These are phyloP conservation scores for Saccostrea glomerata DNA, from an alignment of 1,140 invertebrate species.

Conservation along the genomic window DNA sequence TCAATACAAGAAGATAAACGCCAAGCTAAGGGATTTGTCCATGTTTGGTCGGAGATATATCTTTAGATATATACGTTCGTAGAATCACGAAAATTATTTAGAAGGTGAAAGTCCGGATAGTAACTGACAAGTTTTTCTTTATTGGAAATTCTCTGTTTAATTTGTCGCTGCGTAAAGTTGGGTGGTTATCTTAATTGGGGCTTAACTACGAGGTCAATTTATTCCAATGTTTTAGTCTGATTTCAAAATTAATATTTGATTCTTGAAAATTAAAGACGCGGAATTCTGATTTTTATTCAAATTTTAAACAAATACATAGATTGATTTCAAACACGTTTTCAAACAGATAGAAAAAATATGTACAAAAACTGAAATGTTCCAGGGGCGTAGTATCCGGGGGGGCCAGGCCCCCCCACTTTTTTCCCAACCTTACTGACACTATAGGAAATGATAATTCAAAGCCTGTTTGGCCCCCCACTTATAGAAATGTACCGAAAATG, in stretches of 20 bases:
- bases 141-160: conserved; percentile 6
- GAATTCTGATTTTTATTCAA: background rate
- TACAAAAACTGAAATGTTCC: too few species aligned
- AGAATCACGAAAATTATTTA: conserved; percentile 30
- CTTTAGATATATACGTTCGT: background rate
- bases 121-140: background rate
- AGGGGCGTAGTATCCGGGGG: too few species aligned
- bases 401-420: too few species aligned
- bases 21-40: conserved; percentile 3
- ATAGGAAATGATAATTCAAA: too few species aligned
- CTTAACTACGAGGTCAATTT: too few species aligned
- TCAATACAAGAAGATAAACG: conserved; percentile 26
- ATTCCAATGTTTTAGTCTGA: too few species aligned
- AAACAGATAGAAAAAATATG: too few species aligned
- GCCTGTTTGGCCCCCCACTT: too few species aligned
- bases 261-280: background rate
- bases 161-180: background rate
- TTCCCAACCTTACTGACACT: too few species aligned
- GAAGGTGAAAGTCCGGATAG: background rate
- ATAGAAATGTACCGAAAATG: too few species aligned
- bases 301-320: too few species aligned
- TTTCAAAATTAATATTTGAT: background rate
- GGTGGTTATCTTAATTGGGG: background rate
- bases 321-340: too few species aligned
- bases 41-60: conserved; percentile 6